Evolutionary conservation across 2,888 invertebrate genomes (phyloP).

Genomic region (Leucania comma): DNA sequence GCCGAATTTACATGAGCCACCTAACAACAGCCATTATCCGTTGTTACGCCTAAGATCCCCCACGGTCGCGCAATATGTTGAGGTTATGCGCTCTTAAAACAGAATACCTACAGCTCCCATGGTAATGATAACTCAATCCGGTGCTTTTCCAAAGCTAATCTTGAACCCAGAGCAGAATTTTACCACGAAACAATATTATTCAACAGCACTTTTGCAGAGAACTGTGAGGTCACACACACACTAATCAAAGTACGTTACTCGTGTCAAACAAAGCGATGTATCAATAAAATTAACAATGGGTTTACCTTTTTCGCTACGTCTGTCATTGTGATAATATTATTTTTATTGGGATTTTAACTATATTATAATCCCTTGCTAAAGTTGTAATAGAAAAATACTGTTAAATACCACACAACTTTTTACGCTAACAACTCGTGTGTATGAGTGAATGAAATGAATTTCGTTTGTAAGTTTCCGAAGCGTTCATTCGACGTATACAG

Average conservation of each 20-base stretch:
- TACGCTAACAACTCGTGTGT: constrained; percentile 73
- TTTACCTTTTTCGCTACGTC: constrained; percentile 88
- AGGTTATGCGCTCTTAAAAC: constrained; percentile 77
- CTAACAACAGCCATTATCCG: constrained; percentile 66
- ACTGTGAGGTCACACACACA: constrained; percentile 78
- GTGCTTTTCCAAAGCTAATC: constrained; percentile 20
- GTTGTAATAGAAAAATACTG: constrained; percentile 62
- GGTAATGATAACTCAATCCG: constrained; percentile 40
- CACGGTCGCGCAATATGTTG: constrained; percentile 69
- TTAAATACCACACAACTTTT: constrained; percentile 64
- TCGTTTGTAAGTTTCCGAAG: constrained; percentile 58
- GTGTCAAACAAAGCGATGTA: constrained; percentile 77
- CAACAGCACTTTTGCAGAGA: constrained; percentile 60
- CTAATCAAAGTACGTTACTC: constrained; percentile 76
- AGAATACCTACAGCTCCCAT: constrained; percentile 72
- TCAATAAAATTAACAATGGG: constrained; percentile 52
- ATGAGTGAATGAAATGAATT: constrained; percentile 73
- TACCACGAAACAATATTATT: constrained; percentile 42
- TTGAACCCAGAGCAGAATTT: constrained; percentile 17
- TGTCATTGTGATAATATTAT: constrained; percentile 79
- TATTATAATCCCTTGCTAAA: constrained; percentile 56
- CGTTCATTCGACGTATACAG: constrained; percentile 61
- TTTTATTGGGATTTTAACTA: constrained; percentile 60
- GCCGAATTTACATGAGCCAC: constrained; percentile 57
- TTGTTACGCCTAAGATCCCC: constrained; percentile 60